These are phyloP conservation scores for Pandion haliaetus DNA, from an alignment of 2,113 vertebrate species.

Conservation along the genomic window DNA sequence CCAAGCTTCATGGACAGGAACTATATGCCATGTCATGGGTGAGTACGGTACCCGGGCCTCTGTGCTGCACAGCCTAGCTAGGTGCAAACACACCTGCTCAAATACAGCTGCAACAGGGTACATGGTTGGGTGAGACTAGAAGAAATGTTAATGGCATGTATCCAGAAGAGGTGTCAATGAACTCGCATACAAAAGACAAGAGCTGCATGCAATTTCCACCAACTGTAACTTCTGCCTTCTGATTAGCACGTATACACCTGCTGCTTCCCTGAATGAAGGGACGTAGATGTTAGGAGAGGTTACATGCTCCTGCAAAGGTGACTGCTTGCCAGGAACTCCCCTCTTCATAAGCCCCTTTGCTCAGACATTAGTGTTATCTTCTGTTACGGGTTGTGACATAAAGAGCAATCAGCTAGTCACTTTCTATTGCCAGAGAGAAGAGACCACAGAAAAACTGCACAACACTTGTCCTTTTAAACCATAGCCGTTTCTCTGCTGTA, in stretches of 20 bases:
- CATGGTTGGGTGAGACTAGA: neutral
- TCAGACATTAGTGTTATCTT: neutral
- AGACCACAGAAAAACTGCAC: neutral
- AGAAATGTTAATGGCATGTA: neutral
- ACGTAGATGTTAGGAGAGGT: neutral
- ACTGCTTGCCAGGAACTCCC: neutral
- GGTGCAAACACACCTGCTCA: neutral
- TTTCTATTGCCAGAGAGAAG: neutral
- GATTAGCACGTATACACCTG: accelerated
- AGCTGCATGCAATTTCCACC: neutral
- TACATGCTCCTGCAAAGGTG: neutral
- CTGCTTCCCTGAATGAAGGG: neutral
- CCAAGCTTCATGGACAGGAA: neutral
- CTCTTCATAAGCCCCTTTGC: neutral
- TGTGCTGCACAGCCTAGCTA: neutral
- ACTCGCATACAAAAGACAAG: neutral
- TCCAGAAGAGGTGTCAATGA: neutral
- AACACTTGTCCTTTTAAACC: neutral
- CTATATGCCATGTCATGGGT: neutral
- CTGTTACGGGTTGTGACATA: neutral
- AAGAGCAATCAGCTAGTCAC: neutral
- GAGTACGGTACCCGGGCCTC: accelerated
- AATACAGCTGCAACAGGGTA: neutral
- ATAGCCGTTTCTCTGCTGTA: neutral
- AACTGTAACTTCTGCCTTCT: neutral